Conservation (phyloP, 2,113 vertebrate genomes). For the Mellivora capensis region DNA sequence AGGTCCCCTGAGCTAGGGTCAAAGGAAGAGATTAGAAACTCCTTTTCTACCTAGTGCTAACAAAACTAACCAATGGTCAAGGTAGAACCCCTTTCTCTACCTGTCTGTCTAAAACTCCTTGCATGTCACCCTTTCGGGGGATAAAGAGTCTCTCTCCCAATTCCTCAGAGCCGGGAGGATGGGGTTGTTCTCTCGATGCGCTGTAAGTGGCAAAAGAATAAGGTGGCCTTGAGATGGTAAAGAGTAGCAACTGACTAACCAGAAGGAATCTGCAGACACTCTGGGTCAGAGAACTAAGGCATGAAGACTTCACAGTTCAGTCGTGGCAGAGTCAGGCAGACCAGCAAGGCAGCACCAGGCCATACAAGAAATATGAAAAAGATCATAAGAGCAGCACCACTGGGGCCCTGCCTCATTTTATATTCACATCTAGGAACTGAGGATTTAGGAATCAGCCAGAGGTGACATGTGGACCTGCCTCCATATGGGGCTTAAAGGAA, state of each 20-base stretch:
- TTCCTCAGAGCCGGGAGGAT: background rate
- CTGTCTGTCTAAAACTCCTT: background rate
- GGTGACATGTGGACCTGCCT: background rate
- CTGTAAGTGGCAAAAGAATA: background rate
- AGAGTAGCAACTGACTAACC: background rate
- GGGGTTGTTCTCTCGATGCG: background rate
- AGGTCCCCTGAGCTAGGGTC: background rate
- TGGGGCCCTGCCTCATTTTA: background rate
- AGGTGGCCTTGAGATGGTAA: background rate
- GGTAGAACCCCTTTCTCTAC: background rate
- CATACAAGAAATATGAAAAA: background rate
- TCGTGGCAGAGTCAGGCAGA: background rate
- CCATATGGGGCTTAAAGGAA: background rate
- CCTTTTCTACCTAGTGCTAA: background rate
- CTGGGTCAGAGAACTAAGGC: background rate
- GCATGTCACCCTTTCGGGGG: background rate
- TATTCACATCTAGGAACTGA: background rate
- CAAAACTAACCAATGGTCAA: background rate
- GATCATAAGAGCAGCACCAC: background rate
- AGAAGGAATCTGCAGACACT: background rate
- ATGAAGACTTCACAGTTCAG: background rate
- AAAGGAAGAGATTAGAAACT: background rate
- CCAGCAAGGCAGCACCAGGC: fast-evolving
- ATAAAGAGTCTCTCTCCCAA: background rate
- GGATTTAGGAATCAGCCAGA: background rate